Conservation (phyloP, 2,888 invertebrate genomes). For the Thecocarcelia acutangulata region DNA sequence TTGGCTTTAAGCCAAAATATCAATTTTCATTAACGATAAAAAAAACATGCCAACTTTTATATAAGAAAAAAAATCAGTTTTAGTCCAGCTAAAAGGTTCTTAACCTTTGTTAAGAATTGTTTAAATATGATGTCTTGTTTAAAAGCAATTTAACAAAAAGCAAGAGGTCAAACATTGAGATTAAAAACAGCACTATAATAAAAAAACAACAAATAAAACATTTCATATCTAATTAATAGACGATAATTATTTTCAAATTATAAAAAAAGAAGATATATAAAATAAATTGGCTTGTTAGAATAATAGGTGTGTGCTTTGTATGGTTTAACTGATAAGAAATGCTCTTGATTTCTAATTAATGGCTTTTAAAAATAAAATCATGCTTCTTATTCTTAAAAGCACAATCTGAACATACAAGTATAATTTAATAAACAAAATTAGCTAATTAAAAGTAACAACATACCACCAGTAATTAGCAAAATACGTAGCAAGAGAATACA, state of each 20-base stretch:
- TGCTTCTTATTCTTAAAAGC: not conserved
- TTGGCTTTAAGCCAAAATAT: constrained; percentile 66
- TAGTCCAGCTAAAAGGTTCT: constrained; percentile 38
- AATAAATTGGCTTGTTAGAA: not conserved
- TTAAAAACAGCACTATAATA: not conserved
- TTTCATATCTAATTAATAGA: constrained; percentile 51
- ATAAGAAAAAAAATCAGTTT: constrained; percentile 2
- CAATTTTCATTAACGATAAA: constrained; percentile 64
- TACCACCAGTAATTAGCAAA: too few relatives aligned
- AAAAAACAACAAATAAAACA: constrained; percentile 28
- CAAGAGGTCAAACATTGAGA: not conserved
- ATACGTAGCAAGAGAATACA: too few relatives aligned
- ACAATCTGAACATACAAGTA: not conserved
- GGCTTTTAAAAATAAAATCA: not conserved
- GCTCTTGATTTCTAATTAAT: constrained; percentile 3
- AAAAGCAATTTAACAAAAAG: not conserved
- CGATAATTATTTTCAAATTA: constrained; percentile 39
- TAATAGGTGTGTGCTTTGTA: constrained; percentile 17
- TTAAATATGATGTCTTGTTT: not conserved
- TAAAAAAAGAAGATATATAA: constrained; percentile 6
- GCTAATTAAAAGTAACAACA: too few relatives aligned
- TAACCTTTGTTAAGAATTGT: constrained; percentile 22
- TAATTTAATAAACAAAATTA: too few relatives aligned
- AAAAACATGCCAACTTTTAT: constrained; percentile 30
- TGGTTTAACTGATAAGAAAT: not conserved